Evolutionary conservation across 2,113 vertebrate genomes (phyloP).

Genomic region (Aegithalos caudatus): DNA sequence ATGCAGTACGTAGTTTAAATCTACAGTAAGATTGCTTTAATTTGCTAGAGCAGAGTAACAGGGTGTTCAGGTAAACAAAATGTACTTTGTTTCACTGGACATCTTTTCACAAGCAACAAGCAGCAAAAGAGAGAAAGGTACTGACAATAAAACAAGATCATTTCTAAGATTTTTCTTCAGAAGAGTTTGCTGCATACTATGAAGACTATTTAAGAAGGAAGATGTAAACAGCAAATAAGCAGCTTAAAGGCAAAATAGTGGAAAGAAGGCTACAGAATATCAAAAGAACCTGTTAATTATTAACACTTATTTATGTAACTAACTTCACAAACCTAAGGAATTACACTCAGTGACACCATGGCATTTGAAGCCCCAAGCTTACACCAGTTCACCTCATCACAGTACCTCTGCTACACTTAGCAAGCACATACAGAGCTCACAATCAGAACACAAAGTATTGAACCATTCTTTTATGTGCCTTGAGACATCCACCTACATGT

Average conservation of each 20-base stretch:
- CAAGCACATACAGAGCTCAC: not conserved
- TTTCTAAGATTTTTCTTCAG: not conserved
- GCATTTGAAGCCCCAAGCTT: not conserved
- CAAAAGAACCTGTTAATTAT: not conserved
- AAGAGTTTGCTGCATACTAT: not conserved
- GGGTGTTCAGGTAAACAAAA: not conserved
- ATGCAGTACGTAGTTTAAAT: not conserved
- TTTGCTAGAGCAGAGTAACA: not conserved
- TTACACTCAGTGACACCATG: not conserved
- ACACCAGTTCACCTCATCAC: not conserved
- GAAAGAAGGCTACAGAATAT: not conserved
- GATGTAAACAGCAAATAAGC: not conserved
- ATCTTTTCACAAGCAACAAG: not conserved
- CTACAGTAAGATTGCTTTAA: not conserved
- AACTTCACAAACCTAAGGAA: not conserved
- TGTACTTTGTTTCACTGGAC: not conserved
- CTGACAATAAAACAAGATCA: not conserved
- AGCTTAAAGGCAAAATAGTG: not conserved
- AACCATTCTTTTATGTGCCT: not conserved
- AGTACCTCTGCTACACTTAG: not conserved
- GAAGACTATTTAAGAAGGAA: not conserved
- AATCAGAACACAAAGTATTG: not conserved
- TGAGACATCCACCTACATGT: rapidly evolving
- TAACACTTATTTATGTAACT: not conserved
- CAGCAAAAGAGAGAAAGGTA: not conserved